Percentiles rank a stretch among this genome's conserved stretches.
phyloP scores from a whole-genome alignment of 2,113 vertebrate genomes.

The Corythornis cristatus region DNA sequence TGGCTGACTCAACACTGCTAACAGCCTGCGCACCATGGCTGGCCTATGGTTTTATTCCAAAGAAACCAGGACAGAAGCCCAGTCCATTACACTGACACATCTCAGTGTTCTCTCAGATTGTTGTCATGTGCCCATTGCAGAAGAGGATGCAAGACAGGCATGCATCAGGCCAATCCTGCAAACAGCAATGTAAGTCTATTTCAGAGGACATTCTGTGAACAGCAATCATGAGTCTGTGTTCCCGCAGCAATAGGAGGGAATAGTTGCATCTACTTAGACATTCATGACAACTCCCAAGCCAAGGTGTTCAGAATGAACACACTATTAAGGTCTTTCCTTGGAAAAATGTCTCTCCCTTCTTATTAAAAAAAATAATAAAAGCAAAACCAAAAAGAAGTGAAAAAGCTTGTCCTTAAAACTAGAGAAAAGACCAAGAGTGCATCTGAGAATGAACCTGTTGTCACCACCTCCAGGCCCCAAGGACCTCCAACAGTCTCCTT shows the following conservation, averaged over 20 bases:
- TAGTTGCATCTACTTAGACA: neutral
- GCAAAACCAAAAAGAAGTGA: neutral
- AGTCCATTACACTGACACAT: neutral
- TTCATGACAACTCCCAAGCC: neutral
- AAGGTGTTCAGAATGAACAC: neutral
- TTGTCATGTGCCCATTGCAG: neutral
- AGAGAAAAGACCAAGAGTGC: neutral
- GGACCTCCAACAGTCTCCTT: no score
- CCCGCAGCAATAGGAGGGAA: neutral
- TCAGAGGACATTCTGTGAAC: neutral
- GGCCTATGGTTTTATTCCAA: no score
- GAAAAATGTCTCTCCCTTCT: neutral
- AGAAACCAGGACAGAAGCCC: no score
- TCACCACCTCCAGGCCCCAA: neutral
- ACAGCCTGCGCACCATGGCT: no score
- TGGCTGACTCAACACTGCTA: no score
- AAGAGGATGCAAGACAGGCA: neutral
- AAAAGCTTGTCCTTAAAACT: neutral
- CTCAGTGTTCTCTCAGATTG: neutral
- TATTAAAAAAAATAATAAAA: neutral
- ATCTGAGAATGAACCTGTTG: neutral
- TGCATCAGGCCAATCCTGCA: neutral
- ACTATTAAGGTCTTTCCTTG: neutral
- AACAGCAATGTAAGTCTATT: rapidly evolving
- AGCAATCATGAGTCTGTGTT: neutral